phyloP scores from a whole-genome alignment of 2,888 invertebrate genomes.

The Odiellus spinosus region DNA sequence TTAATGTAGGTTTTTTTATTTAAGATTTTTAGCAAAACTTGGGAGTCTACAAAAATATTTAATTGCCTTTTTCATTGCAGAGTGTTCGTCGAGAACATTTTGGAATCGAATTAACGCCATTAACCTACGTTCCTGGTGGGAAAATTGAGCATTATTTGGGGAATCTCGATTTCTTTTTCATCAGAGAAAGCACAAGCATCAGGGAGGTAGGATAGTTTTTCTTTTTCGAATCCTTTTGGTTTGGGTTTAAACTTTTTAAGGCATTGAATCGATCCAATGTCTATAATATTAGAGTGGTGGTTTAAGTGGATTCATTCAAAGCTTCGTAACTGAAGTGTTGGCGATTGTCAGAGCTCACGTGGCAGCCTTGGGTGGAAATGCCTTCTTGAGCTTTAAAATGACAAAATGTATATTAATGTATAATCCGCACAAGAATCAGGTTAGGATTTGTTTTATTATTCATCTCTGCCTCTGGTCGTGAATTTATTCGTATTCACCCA shows the following conservation, averaged over 20 bases:
- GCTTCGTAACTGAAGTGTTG: slow-evolving; percentile 79
- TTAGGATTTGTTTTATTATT: too few species aligned
- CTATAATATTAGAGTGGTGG: slow-evolving; percentile 54
- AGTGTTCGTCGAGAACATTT: slow-evolving; percentile 24
- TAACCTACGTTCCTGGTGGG: slow-evolving; percentile 60
- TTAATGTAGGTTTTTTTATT: slow-evolving; percentile 10
- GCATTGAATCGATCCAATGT: neutral
- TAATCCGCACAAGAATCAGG: slow-evolving; percentile 93
- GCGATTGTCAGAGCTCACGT: slow-evolving; percentile 88
- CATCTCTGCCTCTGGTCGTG: neutral
- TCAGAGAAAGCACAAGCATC: slow-evolving; percentile 81
- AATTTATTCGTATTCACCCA: neutral
- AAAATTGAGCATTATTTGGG: slow-evolving; percentile 67
- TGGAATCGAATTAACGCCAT: slow-evolving; percentile 64
- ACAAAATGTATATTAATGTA: slow-evolving; percentile 77
- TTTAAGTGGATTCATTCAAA: slow-evolving; percentile 82
- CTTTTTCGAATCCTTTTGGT: neutral
- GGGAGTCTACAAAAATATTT: too few species aligned
- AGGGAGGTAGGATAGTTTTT: slow-evolving; percentile 42
- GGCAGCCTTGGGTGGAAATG: slow-evolving; percentile 81
- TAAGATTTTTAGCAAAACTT: neutral
- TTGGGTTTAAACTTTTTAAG: neutral
- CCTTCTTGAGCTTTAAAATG: slow-evolving; percentile 84
- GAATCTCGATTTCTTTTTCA: slow-evolving; percentile 83
- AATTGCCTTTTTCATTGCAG: too few species aligned